Percentiles rank a stretch among this genome's conserved stretches.
Conservation (phyloP, 2,888 invertebrate genomes). For the Drosophila fungiperda region DNA sequence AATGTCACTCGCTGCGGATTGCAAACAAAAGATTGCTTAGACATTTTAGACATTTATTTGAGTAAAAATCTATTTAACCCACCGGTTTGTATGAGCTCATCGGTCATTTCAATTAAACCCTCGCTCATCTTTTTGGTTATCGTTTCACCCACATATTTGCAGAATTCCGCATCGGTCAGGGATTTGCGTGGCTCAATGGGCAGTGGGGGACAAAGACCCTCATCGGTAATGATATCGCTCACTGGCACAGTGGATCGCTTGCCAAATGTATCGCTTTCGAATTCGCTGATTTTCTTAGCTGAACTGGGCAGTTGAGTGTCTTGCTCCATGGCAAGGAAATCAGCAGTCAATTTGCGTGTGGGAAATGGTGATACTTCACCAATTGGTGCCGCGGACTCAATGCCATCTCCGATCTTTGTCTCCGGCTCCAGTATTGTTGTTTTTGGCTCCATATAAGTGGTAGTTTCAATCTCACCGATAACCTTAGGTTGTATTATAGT, state of each 20-base stretch:
- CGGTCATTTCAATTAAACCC: slow-evolving; percentile 81
- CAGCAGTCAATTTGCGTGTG: slow-evolving; percentile 65
- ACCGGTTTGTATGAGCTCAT: slow-evolving; percentile 82
- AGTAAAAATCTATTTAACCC: slow-evolving; percentile 1
- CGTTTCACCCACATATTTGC: slow-evolving; percentile 83
- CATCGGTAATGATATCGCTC: slow-evolving; percentile 47
- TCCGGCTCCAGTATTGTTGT: slow-evolving; percentile 5
- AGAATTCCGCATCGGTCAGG: slow-evolving; percentile 84
- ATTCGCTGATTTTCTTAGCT: slow-evolving; percentile 18
- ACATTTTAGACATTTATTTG: background rate
- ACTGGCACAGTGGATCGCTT: slow-evolving; percentile 55
- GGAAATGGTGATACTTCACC: slow-evolving; percentile 58
- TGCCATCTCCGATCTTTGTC: slow-evolving; percentile 64
- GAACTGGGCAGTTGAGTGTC: slow-evolving; percentile 44
- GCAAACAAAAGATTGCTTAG: background rate
- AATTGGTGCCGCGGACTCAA: slow-evolving; percentile 77
- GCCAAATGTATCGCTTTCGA: slow-evolving; percentile 50
- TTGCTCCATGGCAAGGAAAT: slow-evolving; percentile 70
- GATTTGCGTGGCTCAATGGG: slow-evolving; percentile 81
- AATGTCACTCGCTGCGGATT: slow-evolving; percentile 76
- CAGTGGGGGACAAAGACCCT: slow-evolving; percentile 60
- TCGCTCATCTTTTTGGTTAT: slow-evolving; percentile 84
- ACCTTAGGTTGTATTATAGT: slow-evolving; percentile 5
- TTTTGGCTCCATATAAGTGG: slow-evolving; percentile 4
- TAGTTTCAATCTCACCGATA: slow-evolving; percentile 7